Evolutionary conservation across 2,113 vertebrate species (phyloP).

Genomic region (Pseudonaja textilis): DNA sequence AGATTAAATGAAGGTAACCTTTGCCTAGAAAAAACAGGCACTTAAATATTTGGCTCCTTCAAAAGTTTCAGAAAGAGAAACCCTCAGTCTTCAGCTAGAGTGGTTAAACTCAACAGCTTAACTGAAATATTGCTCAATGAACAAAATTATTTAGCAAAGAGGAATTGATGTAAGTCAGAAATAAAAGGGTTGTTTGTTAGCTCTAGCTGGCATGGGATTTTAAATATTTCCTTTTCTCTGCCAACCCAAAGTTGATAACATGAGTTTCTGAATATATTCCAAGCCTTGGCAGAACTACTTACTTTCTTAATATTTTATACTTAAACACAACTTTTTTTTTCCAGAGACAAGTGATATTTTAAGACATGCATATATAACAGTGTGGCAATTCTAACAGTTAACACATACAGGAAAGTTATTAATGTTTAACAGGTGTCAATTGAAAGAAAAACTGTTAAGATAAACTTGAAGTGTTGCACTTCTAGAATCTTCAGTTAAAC

Average conservation of each 20-base stretch:
- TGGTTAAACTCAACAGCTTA: slow-evolving; percentile 66
- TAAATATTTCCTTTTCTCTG: slow-evolving; percentile 52
- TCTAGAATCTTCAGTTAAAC: slow-evolving; percentile 35
- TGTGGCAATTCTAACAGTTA: slow-evolving; percentile 1
- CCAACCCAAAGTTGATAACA: slow-evolving; percentile 69
- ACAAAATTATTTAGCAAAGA: slow-evolving; percentile 54
- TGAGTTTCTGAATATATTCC: slow-evolving; percentile 66
- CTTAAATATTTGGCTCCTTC: slow-evolving; percentile 61
- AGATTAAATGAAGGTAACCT: slow-evolving; percentile 67
- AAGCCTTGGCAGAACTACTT: slow-evolving; percentile 61
- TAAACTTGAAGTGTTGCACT: slow-evolving; percentile 37
- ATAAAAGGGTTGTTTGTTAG: slow-evolving; percentile 70
- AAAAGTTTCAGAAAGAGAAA: slow-evolving; percentile 57
- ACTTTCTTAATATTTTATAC: slow-evolving; percentile 50
- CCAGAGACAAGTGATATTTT: slow-evolving; percentile 52
- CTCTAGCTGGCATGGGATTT: slow-evolving; percentile 55
- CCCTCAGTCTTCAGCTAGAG: slow-evolving; percentile 59
- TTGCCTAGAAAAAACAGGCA: slow-evolving; percentile 58
- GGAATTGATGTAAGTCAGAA: slow-evolving; percentile 54
- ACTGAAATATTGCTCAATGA: slow-evolving; percentile 71
- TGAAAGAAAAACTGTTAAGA: slow-evolving; percentile 32
- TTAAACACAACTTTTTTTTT: slow-evolving; percentile 56
- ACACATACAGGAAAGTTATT: slow-evolving; percentile 41
- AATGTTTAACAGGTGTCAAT: slow-evolving; percentile 42
- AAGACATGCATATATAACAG: background rate